A percentile compares a stretch with the other conserved stretches of the same genome.
Evolutionary conservation across 2,888 invertebrate genomes (phyloP).

Genomic region (Cactoblastis cactorum): DNA sequence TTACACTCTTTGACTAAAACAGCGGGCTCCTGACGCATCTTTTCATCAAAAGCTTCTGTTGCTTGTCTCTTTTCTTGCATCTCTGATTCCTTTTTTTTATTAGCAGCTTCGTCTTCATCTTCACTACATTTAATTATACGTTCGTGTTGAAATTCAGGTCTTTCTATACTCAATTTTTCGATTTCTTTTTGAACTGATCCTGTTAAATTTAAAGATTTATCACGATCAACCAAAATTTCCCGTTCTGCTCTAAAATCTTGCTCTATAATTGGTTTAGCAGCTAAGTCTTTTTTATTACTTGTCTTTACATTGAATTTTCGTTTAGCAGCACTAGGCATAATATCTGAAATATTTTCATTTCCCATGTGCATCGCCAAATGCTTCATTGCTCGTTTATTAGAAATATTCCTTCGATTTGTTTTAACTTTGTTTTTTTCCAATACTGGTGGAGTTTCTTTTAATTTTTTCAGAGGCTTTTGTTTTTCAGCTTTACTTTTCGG

Average conservation of each 20-base stretch:
- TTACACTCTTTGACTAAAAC: slow-evolving; percentile 9
- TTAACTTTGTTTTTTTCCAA: background rate
- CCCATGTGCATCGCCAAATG: background rate
- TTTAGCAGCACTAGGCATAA: background rate
- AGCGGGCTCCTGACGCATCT: slow-evolving; percentile 1
- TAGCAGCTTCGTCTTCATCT: background rate
- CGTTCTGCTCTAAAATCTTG: background rate
- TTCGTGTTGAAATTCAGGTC: background rate
- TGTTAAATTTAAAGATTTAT: background rate
- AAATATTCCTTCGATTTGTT: background rate
- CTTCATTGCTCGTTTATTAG: background rate
- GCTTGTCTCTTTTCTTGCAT: background rate
- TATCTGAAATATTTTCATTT: background rate
- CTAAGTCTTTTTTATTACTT: background rate
- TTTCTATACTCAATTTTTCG: background rate
- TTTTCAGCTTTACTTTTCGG: slow-evolving; percentile 26
- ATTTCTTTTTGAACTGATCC: background rate
- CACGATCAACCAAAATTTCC: background rate
- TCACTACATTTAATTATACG: background rate
- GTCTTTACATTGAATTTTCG: background rate
- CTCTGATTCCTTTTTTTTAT: background rate
- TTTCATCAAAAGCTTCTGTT: background rate
- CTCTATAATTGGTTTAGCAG: background rate
- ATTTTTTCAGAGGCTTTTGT: slow-evolving; percentile 18
- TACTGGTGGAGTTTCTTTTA: background rate